Percentiles rank a stretch among this genome's conserved stretches.
Evolutionary conservation across 2,888 invertebrate species (phyloP).

Genomic region (Harpalus rubripes): DNA sequence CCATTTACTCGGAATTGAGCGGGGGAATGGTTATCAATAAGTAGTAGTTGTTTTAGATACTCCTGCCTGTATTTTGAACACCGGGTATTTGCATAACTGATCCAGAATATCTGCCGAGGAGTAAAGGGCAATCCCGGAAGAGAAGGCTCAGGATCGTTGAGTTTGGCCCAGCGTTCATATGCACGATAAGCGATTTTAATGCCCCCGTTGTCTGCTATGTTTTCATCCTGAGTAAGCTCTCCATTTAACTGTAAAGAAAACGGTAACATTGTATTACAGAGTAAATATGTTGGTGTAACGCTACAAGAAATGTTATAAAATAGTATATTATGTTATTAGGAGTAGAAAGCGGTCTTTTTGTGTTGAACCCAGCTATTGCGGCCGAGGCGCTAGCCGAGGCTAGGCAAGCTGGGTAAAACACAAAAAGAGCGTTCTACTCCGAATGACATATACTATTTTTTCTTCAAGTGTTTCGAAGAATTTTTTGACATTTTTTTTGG

Average conservation of each 20-base stretch:
- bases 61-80: constrained; percentile 77
- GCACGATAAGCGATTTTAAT: constrained; percentile 90
- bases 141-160: constrained; percentile 73
- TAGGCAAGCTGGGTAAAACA: too few species aligned
- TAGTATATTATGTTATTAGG: too few species aligned
- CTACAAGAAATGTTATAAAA: too few species aligned
- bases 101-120: constrained; percentile 80
- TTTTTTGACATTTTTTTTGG: too few species aligned
- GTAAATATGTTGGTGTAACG: not conserved
- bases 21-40: too few species aligned
- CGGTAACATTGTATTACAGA: too few species aligned
- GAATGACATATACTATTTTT: too few species aligned
- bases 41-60: constrained; percentile 75
- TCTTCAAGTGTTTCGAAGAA: too few species aligned
- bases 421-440: too few species aligned
- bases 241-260: constrained; percentile 76
- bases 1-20: constrained; percentile 81
- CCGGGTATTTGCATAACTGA: constrained; percentile 82
- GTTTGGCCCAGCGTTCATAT: constrained; percentile 74
- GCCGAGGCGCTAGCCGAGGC: too few species aligned
- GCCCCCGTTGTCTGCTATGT: constrained; percentile 98
- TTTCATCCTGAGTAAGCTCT: constrained; percentile 91
- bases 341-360: too few species aligned
- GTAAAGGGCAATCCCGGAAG: constrained; percentile 75
- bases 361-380: too few species aligned